These are phyloP conservation scores for Pseudochirops corinnae DNA, from an alignment of 2,797 vertebrate species.

Conservation along the genomic window DNA sequence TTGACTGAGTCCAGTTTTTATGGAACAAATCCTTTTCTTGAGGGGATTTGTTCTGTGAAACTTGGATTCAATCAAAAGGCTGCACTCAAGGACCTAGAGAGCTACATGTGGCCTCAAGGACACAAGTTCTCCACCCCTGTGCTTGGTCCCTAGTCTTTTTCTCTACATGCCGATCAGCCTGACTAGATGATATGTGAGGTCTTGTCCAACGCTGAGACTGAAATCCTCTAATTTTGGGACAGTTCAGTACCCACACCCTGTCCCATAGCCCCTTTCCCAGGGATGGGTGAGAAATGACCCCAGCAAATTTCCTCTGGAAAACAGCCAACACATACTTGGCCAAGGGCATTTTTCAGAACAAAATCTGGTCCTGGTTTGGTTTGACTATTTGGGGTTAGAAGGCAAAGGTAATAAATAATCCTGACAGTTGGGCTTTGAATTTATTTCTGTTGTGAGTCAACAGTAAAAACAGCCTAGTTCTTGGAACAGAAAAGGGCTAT, in stretches of 20 bases:
- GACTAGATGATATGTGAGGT: background rate
- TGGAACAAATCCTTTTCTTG: too few species aligned
- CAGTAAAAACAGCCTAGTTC: background rate
- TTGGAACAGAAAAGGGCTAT: background rate
- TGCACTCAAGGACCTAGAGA: too few species aligned
- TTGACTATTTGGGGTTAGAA: conserved; percentile 48
- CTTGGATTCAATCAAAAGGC: too few species aligned
- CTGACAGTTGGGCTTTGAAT: conserved; percentile 15
- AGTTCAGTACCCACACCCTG: background rate
- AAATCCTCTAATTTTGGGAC: background rate
- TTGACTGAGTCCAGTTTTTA: too few species aligned
- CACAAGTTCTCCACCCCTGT: too few species aligned
- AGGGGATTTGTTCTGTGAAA: too few species aligned
- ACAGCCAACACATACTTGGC: background rate
- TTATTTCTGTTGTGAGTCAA: conserved; percentile 17
- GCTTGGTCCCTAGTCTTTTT: background rate
- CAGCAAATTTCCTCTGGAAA: background rate
- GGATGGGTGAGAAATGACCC: background rate
- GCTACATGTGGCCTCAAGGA: too few species aligned
- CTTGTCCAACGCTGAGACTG: background rate
- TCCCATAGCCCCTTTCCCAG: background rate
- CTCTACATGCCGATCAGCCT: background rate
- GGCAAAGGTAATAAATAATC: conserved; percentile 28
- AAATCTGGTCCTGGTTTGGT: conserved; percentile 34
- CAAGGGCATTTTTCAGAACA: conserved; percentile 29